Conservation (phyloP, 2,888 invertebrate genomes). For the Adela reaumurella region DNA sequence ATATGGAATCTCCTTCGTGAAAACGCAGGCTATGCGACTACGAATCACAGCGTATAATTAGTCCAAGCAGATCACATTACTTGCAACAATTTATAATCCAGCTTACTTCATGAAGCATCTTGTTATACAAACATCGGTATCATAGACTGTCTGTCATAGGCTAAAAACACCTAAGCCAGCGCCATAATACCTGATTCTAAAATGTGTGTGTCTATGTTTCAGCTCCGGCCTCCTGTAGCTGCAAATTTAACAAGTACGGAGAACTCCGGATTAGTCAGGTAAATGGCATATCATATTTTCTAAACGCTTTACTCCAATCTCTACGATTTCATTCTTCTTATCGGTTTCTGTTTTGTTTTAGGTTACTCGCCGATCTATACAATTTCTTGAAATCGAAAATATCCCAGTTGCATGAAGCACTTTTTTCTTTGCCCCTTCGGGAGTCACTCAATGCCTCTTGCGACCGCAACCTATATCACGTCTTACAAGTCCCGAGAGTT, state of each 20-base stretch:
- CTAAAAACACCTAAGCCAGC: no score
- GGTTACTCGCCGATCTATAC: slow-evolving; percentile 45
- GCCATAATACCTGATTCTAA: no score
- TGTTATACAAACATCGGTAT: no score
- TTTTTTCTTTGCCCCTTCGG: neutral
- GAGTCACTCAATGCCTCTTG: neutral
- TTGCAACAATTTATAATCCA: no score
- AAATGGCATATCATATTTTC: slow-evolving; percentile 18
- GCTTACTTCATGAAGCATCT: no score
- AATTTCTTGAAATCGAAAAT: slow-evolving; percentile 30
- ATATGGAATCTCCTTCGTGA: no score
- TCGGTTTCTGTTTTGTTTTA: slow-evolving; percentile 36
- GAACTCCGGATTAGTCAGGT: slow-evolving; percentile 56
- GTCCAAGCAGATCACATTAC: no score
- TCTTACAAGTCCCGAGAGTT: neutral
- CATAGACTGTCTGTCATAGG: no score
- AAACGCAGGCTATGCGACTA: no score
- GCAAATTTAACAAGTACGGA: slow-evolving; percentile 50
- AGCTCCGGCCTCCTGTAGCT: slow-evolving; percentile 50
- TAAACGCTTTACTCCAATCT: slow-evolving; percentile 12
- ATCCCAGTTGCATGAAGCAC: slow-evolving; percentile 13
- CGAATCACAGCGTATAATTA: no score
- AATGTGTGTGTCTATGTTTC: slow-evolving; percentile 17
- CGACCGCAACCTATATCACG: neutral
- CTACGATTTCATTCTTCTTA: neutral